Base-by-base conservation (phyloP, 2,888 invertebrate species). In the Notocelia uddmanniana region DNA sequence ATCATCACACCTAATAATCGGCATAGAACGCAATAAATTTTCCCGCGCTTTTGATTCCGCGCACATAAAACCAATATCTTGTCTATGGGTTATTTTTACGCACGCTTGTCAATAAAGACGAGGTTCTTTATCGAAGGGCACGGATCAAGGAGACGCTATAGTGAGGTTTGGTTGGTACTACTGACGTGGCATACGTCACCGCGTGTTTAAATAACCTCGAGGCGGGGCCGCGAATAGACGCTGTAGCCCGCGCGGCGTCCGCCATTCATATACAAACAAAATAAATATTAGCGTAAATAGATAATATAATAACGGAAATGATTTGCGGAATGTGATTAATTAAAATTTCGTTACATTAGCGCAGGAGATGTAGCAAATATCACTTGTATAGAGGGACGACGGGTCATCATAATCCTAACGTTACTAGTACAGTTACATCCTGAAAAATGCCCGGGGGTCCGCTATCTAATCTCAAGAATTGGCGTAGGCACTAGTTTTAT, bases 231-330 rank as follows among this genome's bases (percentile, higher is more conserved):
- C 73, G 79, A 79, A 78, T 76, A 83, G 82, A 82, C 79, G 80
- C 77, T 75, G 74, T 76, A 91, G 90, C 82, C 89, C 83, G 89
- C 87, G 81, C 84, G 91, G 90, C 90, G 86, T 89, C 90, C 70
- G 64, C 64, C 64, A 70, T 64, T 58, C 70, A 66, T 70, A 59
- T 70, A 64, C 58, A 52, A 55, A 66, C 55, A 62, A 48, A 67
- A 62, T 62, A 68, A 41, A 34, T 58, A 64, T 52, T 68, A 69
- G 52, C 63, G 63, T 69, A 69, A 69, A 69, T 69, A 68, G 37
- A 64, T 54, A 54, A 64, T 64, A n/a, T 54, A 64, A 54, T 54
- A 21, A 2, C 21, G 64, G 64, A 64, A 64, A 54, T 54, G 34
- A 64, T 64, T 21, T 62, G 52, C 3, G 52, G 37, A 37, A 54